Evolutionary conservation across 2,113 vertebrate species (phyloP), one percentile per base, ranked within the genome.

Genomic region (Leucoraja erinaceus): DNA sequence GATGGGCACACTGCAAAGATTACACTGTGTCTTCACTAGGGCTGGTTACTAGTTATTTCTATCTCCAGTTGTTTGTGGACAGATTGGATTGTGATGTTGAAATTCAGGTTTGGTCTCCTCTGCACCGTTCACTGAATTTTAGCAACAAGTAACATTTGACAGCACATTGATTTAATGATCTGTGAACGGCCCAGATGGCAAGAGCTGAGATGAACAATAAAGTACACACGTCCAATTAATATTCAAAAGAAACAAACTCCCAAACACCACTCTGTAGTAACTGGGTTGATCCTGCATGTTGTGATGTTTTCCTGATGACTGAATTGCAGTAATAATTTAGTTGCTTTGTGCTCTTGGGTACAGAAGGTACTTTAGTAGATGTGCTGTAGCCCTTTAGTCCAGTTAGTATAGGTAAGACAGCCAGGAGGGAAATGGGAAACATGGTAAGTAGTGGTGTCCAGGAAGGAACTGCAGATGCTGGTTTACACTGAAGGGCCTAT

Each of bases 241-340:
- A 90, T 90, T 68, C 88, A 90, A 31, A 90, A 90, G 88, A 90
- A 90, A 90, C 33, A 90, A 90, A 90, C n/a, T 68, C 63, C 63
- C 88, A 90, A 61, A 70, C 86, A 70, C 6, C 6, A 3, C 88
- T 90, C 20, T 90, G 88, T 25, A 86, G 81, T 86, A 86, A 86
- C 56, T 8, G 25, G 28, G 8, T 12, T 56, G 10, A 56, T 61
- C 59, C 54, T n/a, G 81, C 7, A 28, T 86, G 56, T 11, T 61
- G 78, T 81, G 54, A 61, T 28, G 56, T n/a, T 86, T 86, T 84
- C 28, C 56, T 86, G 81, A 56, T 79, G 77, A 61, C 81, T 86
- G 81, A 61, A 59, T 86, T 59, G 81, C 81, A 86, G 81, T 25
- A 86, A 61, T 86, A 86, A 86, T 86, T 86, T 61, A n/a, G 81